phyloP scores from a whole-genome alignment of 2,113 vertebrate species.

The Cryptotis parvus region DNA sequence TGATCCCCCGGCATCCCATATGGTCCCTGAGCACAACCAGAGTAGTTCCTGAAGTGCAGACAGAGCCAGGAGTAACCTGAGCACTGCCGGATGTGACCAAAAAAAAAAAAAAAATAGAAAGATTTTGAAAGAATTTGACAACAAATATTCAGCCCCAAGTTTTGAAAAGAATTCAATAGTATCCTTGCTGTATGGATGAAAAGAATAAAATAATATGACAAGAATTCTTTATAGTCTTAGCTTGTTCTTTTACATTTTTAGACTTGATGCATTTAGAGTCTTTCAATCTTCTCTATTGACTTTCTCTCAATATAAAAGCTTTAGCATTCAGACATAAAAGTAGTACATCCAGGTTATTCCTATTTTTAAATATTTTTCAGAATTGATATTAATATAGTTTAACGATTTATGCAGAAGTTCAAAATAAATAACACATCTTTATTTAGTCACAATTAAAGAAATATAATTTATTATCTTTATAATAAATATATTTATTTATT shows the following conservation, averaged over 20 bases:
- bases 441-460: conserved; percentile 77
- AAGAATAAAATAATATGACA: conserved; percentile 68
- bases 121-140: conserved; percentile 41
- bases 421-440: conserved; percentile 83
- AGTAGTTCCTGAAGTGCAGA: too few relatives aligned
- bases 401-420: conserved; percentile 81
- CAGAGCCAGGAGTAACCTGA: too few relatives aligned
- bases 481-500: too few relatives aligned
- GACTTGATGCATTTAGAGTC: conserved; percentile 57
- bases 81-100: too few relatives aligned
- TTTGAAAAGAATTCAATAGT: conserved; percentile 56
- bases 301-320: conserved; percentile 60
- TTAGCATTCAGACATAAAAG: conserved; percentile 70
- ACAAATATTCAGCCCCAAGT: conserved; percentile 50
- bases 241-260: conserved; percentile 67
- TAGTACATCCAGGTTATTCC: conserved; percentile 72
- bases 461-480: too few relatives aligned
- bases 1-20: too few relatives aligned
- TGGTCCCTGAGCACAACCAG: too few relatives aligned
- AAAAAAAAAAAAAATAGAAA: too few relatives aligned
- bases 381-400: conserved; percentile 79
- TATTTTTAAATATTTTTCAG: conserved; percentile 83
- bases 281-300: background rate
- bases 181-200: conserved; percentile 14
- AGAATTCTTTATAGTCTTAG: conserved; percentile 66